Conservation (phyloP, 2,797 vertebrate genomes). For the Simalia tracyae region DNA sequence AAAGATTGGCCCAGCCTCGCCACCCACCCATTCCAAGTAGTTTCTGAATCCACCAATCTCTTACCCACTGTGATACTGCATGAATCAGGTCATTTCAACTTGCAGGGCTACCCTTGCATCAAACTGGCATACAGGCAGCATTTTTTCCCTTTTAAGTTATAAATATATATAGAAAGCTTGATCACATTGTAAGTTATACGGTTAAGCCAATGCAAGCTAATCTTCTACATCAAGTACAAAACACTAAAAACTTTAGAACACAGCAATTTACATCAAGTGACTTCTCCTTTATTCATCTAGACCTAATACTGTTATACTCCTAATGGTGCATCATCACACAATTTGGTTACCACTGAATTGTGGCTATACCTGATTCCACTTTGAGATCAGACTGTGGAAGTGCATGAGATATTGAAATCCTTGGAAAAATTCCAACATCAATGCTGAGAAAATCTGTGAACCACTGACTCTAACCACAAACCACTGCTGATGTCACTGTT, state of each 20-base stretch:
- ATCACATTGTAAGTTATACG: background rate
- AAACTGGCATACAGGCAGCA: background rate
- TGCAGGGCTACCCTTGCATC: background rate
- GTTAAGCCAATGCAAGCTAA: background rate
- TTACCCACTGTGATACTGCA: background rate
- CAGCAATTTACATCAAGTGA: background rate
- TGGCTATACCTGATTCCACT: background rate
- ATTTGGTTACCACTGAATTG: background rate
- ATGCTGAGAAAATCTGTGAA: background rate
- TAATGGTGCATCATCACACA: background rate
- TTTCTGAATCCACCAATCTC: background rate
- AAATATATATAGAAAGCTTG: background rate
- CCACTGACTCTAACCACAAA: background rate
- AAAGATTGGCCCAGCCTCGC: no score
- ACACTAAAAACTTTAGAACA: background rate
- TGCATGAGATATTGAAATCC: background rate
- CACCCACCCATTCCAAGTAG: background rate
- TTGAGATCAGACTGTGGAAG: background rate
- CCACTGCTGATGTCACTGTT: background rate
- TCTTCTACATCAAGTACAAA: background rate
- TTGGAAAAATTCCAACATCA: background rate
- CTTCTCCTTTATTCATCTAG: background rate
- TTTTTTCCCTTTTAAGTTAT: background rate
- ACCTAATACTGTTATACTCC: background rate
- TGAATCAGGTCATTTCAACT: background rate